Percentiles rank a stretch among this genome's conserved stretches.
phyloP scores from a whole-genome alignment of 2,797 vertebrate species.

The Peromyscus attwateri region DNA sequence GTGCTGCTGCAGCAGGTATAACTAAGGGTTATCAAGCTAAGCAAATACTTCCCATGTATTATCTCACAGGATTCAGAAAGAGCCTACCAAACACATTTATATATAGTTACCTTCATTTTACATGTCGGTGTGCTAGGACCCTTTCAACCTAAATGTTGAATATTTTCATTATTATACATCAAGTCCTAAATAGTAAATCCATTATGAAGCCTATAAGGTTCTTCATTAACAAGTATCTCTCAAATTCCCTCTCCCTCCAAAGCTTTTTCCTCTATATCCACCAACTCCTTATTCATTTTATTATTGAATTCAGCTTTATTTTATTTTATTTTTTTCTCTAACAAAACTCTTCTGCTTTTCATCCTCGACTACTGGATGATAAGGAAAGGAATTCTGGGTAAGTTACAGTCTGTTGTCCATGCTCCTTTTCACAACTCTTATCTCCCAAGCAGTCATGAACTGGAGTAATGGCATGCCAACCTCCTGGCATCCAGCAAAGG shows the following conservation, averaged over 20 bases:
- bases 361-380: constrained; percentile 18
- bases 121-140: neutral
- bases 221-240: neutral
- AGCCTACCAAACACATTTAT: neutral
- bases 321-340: neutral
- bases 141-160: neutral
- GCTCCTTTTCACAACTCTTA: neutral
- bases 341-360: neutral
- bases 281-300: neutral
- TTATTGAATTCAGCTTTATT: neutral
- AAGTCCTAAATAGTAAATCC: constrained; percentile 12
- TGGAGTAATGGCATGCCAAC: neutral
- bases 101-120: neutral
- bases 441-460: neutral
- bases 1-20: neutral
- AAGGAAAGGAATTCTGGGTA: constrained; percentile 11
- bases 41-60: neutral
- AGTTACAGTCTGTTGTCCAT: constrained; percentile 24
- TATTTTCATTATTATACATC: neutral
- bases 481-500: neutral
- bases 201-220: neutral
- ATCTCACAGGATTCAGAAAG: neutral
- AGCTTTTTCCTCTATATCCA: neutral
- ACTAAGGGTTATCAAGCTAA: neutral
- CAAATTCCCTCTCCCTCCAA: neutral